Conservation (phyloP, 2,113 vertebrate species). For the Crypturellus undulatus region DNA sequence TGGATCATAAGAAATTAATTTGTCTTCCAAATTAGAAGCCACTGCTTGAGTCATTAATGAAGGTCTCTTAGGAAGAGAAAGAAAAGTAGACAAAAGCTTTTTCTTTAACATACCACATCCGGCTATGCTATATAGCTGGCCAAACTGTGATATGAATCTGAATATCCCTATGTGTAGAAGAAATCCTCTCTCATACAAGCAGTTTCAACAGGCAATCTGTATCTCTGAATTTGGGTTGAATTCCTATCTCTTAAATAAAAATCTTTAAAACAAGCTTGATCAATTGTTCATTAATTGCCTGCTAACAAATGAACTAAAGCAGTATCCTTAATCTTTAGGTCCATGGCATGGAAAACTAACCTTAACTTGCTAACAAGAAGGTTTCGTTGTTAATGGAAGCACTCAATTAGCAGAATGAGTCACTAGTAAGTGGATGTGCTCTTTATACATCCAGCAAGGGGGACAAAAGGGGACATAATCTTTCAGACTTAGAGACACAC, state of each 20-base stretch:
- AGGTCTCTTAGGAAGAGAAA: neutral
- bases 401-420: neutral
- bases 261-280: neutral
- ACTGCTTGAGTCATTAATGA: neutral
- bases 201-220: neutral
- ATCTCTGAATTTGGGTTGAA: neutral
- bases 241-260: neutral
- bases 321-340: neutral
- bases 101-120: neutral
- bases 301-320: constrained; percentile 18
- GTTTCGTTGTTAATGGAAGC: neutral
- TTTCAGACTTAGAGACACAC: neutral
- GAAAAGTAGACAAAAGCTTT: neutral
- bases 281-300: neutral
- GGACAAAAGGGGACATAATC: neutral
- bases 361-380: neutral
- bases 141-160: neutral
- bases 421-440: neutral
- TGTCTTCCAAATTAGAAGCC: neutral
- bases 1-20: neutral
- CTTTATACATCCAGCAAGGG: neutral
- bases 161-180: neutral
- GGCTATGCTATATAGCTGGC: neutral
- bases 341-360: neutral
- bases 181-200: neutral